A percentile compares a stretch with the other conserved stretches of the same genome.
Evolutionary conservation across 2,113 vertebrate species (phyloP).

Genomic region (Pseudopodoces humilis): DNA sequence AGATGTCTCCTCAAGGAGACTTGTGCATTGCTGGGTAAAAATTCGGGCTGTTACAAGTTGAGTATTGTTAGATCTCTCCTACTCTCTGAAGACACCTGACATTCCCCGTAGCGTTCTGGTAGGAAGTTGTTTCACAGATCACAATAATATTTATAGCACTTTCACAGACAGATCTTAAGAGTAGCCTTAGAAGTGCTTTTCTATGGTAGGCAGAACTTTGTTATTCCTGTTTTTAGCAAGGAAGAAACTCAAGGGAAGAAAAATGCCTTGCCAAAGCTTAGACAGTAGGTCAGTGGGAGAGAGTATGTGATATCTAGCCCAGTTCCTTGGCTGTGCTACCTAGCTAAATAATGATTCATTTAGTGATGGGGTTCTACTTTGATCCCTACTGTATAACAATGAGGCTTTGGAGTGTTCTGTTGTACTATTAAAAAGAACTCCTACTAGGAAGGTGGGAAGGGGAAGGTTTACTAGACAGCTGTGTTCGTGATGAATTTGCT

Average conservation of each 20-base stretch:
- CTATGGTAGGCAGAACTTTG: neutral
- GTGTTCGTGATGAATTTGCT: slow-evolving; percentile 48
- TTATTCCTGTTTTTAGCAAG: neutral
- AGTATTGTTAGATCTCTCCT: neutral
- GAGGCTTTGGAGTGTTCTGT: slow-evolving; percentile 60
- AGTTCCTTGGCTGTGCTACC: neutral
- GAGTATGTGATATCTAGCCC: neutral
- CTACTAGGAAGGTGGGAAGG: slow-evolving; percentile 26
- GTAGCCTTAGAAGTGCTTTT: neutral
- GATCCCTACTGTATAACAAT: slow-evolving; percentile 28
- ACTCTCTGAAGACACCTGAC: neutral
- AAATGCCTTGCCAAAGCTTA: neutral
- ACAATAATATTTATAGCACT: neutral
- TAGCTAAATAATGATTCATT: slow-evolving; percentile 56
- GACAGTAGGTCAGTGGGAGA: neutral
- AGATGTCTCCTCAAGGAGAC: neutral
- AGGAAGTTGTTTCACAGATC: neutral
- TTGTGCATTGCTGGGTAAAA: neutral
- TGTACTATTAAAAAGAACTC: slow-evolving; percentile 56
- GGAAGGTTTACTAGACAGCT: slow-evolving; percentile 60
- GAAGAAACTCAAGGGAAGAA: neutral
- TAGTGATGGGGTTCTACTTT: slow-evolving; percentile 49
- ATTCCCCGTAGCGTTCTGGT: neutral
- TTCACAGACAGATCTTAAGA: neutral
- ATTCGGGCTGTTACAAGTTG: neutral